Conservation (phyloP, 2,888 invertebrate species). For the Unio pictorum region DNA sequence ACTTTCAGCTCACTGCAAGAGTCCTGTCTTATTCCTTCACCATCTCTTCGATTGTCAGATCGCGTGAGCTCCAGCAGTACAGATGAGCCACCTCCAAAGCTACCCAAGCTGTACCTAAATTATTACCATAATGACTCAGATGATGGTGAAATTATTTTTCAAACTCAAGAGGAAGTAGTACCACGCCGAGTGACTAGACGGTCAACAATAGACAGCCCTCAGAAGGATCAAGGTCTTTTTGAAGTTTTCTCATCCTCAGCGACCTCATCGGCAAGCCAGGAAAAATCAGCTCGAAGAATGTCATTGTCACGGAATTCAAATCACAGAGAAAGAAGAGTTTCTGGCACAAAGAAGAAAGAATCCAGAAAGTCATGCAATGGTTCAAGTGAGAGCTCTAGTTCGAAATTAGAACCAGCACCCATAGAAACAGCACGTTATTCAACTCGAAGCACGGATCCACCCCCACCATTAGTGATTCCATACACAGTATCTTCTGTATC, state of each 20-base stretch:
- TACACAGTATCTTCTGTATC: constrained; percentile 28
- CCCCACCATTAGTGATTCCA: constrained; percentile 52
- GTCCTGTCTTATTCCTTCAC: constrained; percentile 28
- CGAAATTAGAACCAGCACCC: no score
- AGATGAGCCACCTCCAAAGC: constrained; percentile 47
- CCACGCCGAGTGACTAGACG: constrained; percentile 42
- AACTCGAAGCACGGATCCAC: constrained; percentile 33
- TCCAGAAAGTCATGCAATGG: no score
- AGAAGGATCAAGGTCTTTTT: constrained; percentile 4
- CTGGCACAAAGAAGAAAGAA: no score
- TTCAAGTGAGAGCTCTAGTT: no score
- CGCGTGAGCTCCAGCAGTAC: constrained; percentile 1
- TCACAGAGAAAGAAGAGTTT: no score
- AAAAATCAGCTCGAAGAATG: no score
- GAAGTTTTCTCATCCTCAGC: no score
- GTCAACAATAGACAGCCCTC: constrained; percentile 20
- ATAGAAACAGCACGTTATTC: no score
- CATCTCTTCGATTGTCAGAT: constrained; percentile 15
- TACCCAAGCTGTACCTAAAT: constrained; percentile 49
- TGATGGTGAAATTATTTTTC: constrained; percentile 24
- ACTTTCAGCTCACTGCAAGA: constrained; percentile 20
- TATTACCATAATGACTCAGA: constrained; percentile 26
- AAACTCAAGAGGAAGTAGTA: constrained; percentile 23
- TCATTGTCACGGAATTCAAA: no score
- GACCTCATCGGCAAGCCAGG: no score